Conservation (phyloP, 2,113 vertebrate genomes). For the Microtus oregoni region DNA sequence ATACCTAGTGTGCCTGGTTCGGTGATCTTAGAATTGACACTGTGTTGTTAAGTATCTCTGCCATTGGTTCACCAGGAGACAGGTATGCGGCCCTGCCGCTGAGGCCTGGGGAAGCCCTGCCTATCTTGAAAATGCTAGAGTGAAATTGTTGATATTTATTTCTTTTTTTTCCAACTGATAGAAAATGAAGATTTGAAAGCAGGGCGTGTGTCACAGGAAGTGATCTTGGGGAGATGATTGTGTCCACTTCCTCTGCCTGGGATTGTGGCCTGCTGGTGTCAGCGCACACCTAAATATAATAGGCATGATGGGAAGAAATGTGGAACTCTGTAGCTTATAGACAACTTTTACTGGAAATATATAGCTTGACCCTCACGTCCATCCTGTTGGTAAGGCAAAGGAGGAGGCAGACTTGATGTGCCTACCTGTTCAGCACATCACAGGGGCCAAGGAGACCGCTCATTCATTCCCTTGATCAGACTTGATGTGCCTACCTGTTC, state of each 20-base stretch:
- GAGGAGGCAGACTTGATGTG: neutral
- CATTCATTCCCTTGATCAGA: neutral
- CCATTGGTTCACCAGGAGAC: neutral
- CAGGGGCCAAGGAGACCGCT: rapidly evolving
- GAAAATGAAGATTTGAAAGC: neutral
- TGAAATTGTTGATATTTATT: neutral
- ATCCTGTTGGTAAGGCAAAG: rapidly evolving
- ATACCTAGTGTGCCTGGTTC: neutral
- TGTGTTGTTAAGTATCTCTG: rapidly evolving
- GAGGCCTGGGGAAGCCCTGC: too few relatives aligned
- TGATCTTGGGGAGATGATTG: rapidly evolving
- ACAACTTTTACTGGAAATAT: neutral
- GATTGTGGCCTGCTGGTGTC: rapidly evolving
- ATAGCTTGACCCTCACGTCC: neutral
- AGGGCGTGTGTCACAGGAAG: neutral
- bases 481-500: too few relatives aligned
- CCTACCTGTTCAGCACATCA: rapidly evolving
- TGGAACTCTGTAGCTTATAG: too few relatives aligned
- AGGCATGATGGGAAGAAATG: rapidly evolving
- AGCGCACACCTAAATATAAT: neutral
- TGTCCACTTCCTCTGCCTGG: rapidly evolving
- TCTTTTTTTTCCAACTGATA: neutral
- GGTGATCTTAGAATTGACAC: neutral
- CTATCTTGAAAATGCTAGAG: neutral
- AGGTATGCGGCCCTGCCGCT: rapidly evolving